Conservation (phyloP, 2,797 vertebrate species). For the Menidia menidia region DNA sequence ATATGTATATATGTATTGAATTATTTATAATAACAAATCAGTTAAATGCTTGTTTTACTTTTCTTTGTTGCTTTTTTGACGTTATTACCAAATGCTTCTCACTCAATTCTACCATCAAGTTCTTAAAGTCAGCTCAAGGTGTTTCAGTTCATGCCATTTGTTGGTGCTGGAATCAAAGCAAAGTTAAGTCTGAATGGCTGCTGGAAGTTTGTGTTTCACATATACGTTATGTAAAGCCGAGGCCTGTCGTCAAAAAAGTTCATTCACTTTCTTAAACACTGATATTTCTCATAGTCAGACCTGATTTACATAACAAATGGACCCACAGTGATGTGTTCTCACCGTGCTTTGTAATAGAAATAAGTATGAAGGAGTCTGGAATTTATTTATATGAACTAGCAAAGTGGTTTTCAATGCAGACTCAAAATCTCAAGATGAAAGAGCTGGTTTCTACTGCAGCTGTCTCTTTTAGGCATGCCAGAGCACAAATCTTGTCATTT, state of each 20-base stretch:
- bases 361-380: conserved; percentile 46
- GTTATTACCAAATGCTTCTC: conserved; percentile 16
- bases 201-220: conserved; percentile 67
- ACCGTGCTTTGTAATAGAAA: conserved; percentile 60
- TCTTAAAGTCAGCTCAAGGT: conserved; percentile 22
- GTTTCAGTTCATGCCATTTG: conserved; percentile 41
- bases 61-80: conserved; percentile 14
- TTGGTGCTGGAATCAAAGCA: conserved; percentile 63
- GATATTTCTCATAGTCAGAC: conserved; percentile 59
- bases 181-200: conserved; percentile 60
- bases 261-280: conserved; percentile 46
- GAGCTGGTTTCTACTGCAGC: conserved; percentile 96
- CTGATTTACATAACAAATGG: conserved; percentile 55
- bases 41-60: conserved; percentile 41
- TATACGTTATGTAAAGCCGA: conserved; percentile 38
- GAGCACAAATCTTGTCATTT: conserved; percentile 77
- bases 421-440: conserved; percentile 90
- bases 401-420: conserved; percentile 58
- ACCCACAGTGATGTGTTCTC: conserved; percentile 52
- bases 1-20: too few species aligned
- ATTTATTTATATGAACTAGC: conserved; percentile 42
- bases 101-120: conserved; percentile 17
- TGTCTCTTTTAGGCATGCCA: conserved; percentile 88
- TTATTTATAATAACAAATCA: conserved; percentile 54
- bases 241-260: conserved; percentile 31